Conservation (phyloP, 2,888 invertebrate genomes). For the Aphidoletes aphidimyza region DNA sequence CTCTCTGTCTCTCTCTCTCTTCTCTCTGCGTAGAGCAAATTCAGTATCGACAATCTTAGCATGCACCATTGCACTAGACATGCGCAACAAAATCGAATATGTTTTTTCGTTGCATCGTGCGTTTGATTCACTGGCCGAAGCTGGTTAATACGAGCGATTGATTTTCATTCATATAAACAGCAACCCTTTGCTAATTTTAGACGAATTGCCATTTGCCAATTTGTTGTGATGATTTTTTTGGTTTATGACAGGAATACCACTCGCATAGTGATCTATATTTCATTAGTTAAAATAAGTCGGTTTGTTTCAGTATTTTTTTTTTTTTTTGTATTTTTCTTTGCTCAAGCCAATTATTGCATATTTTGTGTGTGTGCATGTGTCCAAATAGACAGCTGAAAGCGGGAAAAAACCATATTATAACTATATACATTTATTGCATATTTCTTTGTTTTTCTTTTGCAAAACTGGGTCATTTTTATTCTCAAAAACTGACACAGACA, state of each 20-base stretch:
- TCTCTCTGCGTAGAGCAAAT: neutral
- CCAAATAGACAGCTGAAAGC: neutral
- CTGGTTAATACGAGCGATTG: no score
- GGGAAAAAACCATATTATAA: neutral
- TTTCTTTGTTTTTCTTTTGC: neutral
- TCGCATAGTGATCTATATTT: no score
- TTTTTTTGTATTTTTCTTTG: neutral
- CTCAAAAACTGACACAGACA: neutral
- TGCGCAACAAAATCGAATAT: neutral
- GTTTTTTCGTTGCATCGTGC: neutral
- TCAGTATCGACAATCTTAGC: neutral
- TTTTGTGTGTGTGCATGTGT: neutral
- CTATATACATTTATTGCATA: neutral
- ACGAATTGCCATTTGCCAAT: neutral
- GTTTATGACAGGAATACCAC: no score
- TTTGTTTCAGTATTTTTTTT: no score
- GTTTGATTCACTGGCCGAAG: no score
- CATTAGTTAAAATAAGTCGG: no score
- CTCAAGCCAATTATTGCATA: neutral
- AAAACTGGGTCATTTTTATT: conserved; percentile 18
- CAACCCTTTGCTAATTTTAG: neutral
- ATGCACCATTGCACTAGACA: neutral
- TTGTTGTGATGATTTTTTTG: neutral
- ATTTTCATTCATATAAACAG: no score
- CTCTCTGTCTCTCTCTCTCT: no score